phyloP scores from a whole-genome alignment of 2,888 invertebrate genomes.

The Leptogaster cylindrica region DNA sequence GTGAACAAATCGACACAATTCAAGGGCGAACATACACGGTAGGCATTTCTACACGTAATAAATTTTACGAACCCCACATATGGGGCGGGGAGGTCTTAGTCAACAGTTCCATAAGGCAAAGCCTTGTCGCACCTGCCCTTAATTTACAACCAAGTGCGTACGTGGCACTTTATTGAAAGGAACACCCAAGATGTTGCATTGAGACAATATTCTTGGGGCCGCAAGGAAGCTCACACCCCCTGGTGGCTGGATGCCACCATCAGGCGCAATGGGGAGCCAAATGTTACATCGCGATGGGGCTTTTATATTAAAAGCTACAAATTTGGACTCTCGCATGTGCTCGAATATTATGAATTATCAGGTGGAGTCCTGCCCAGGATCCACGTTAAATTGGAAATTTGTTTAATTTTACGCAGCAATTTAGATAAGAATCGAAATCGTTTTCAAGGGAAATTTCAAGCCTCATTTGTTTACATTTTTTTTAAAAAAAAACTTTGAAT shows the following conservation, averaged over 20 bases:
- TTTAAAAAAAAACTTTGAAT: conserved; percentile 8
- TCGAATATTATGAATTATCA: conserved; percentile 31
- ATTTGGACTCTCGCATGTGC: conserved; percentile 26
- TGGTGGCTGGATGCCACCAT: neutral
- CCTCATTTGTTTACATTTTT: conserved; percentile 16
- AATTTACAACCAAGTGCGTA: conserved; percentile 25
- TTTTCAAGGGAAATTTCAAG: conserved; percentile 19
- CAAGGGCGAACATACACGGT: neutral
- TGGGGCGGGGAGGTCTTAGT: neutral
- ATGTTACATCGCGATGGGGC: conserved; percentile 15
- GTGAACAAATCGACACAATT: conserved; percentile 12
- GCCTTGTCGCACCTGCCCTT: conserved; percentile 16
- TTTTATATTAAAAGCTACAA: conserved; percentile 31
- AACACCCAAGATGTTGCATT: conserved; percentile 16
- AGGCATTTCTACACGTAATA: neutral
- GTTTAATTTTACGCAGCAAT: conserved; percentile 29
- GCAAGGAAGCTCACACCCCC: neutral
- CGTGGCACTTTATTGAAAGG: conserved; percentile 21
- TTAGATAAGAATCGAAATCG: conserved; percentile 18
- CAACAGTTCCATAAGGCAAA: conserved; percentile 31
- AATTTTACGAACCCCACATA: neutral
- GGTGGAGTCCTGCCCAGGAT: conserved; percentile 15
- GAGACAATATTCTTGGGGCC: neutral
- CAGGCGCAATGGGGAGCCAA: neutral
- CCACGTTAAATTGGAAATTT: conserved; percentile 22